Evolutionary conservation across 2,888 invertebrate genomes (phyloP).

Genomic region (Cotesia congregata): DNA sequence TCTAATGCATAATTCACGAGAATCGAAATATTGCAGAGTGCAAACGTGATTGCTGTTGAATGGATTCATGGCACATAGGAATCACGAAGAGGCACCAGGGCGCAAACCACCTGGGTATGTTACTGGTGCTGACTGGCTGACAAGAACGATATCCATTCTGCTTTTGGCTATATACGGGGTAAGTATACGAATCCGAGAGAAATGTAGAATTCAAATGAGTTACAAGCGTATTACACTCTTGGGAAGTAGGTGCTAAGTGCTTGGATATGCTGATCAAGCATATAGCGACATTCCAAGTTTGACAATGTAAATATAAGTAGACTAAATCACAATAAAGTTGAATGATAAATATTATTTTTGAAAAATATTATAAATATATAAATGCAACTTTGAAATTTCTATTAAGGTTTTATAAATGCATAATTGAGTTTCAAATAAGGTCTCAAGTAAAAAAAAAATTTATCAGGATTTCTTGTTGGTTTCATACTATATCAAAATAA

Average conservation of each 20-base stretch:
- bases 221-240: constrained; percentile 69
- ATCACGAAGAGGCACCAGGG: constrained; percentile 21
- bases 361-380: not conserved
- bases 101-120: constrained; percentile 24
- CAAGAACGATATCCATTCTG: constrained; percentile 46
- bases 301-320: constrained; percentile 50
- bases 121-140: constrained; percentile 37
- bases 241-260: constrained; percentile 71
- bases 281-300: constrained; percentile 53
- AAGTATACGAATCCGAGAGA: constrained; percentile 60
- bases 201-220: constrained; percentile 71
- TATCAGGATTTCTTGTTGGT: no score
- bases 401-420: no score
- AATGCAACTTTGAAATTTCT: no score
- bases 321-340: constrained; percentile 62
- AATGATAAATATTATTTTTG: constrained; percentile 35
- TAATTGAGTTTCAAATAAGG: no score
- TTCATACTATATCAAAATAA: no score
- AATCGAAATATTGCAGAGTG: constrained; percentile 49
- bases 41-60: constrained; percentile 49
- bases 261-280: constrained; percentile 69
- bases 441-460: no score
- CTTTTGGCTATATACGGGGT: constrained; percentile 29
- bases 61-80: constrained; percentile 44
- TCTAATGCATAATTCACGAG: constrained; percentile 54